These are phyloP conservation scores for Oreochromis spilurus DNA, from an alignment of 2,113 vertebrate genomes.

Conservation along the genomic window DNA sequence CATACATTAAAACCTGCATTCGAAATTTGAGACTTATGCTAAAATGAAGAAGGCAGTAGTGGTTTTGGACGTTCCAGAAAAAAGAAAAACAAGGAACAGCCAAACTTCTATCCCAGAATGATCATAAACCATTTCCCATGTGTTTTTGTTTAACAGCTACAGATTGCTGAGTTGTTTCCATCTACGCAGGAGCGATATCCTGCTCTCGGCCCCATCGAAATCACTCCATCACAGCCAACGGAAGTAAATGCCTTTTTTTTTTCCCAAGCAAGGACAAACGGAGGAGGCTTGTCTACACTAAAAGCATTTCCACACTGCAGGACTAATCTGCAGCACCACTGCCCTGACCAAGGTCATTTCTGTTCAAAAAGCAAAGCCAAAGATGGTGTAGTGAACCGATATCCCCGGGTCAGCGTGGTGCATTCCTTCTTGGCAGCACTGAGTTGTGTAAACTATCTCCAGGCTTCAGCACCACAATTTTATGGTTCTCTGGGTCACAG, in stretches of 20 bases:
- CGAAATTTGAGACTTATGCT: neutral
- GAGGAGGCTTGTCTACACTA: constrained; percentile 27
- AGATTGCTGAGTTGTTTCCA: constrained; percentile 33
- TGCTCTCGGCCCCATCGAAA: constrained; percentile 19
- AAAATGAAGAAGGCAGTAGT: neutral
- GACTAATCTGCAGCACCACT: constrained; percentile 41
- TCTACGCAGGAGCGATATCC: neutral
- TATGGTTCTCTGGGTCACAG: constrained; percentile 31
- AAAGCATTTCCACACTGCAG: constrained; percentile 57
- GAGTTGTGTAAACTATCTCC: constrained; percentile 26
- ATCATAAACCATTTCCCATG: neutral
- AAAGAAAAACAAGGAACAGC: neutral
- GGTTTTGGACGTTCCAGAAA: neutral
- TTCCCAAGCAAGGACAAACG: constrained; percentile 29
- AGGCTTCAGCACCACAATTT: constrained; percentile 27
- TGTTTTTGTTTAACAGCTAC: neutral
- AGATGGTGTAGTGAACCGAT: constrained; percentile 42
- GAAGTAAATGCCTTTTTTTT: constrained; percentile 41
- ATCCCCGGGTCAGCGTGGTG: constrained; percentile 38
- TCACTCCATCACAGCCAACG: constrained; percentile 29
- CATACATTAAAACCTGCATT: neutral
- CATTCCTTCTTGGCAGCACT: constrained; percentile 26
- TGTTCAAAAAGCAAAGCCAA: constrained; percentile 49
- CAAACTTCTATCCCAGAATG: neutral
- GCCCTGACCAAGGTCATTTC: constrained; percentile 50